A percentile compares a stretch with the other conserved stretches of the same genome.
phyloP scores from a whole-genome alignment of 2,888 invertebrate genomes.

The Carabus problematicus region DNA sequence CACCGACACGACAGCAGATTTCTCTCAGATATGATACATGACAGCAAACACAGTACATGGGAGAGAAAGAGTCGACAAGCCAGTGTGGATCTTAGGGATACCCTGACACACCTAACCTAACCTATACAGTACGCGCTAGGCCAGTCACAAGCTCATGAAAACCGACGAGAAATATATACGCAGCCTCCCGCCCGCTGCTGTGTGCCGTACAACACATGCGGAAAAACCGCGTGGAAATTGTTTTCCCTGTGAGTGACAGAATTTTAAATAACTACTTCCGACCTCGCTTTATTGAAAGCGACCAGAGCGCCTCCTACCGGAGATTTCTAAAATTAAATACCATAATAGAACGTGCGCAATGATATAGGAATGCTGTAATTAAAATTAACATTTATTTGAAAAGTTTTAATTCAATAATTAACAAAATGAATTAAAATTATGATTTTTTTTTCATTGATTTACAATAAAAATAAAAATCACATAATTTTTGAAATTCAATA shows the following conservation, averaged over 20 bases:
- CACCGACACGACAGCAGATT: slow-evolving; percentile 8
- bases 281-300: too few relatives aligned
- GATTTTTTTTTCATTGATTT: too few relatives aligned
- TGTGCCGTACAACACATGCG: neutral
- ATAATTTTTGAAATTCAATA: too few relatives aligned
- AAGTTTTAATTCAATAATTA: too few relatives aligned
- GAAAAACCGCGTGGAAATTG: slow-evolving; percentile 33
- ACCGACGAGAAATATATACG: neutral
- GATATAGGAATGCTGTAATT: too few relatives aligned
- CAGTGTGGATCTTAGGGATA: neutral
- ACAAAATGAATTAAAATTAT: too few relatives aligned
- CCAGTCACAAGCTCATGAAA: neutral
- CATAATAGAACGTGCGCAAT: too few relatives aligned
- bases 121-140: neutral
- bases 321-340: too few relatives aligned
- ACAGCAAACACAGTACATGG: neutral
- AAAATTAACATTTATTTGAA: too few relatives aligned
- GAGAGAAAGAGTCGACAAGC: neutral
- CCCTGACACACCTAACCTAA: neutral
- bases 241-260: slow-evolving; percentile 41
- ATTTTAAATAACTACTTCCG: slow-evolving; percentile 32
- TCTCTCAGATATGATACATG: slow-evolving; percentile 11
- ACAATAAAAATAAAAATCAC: too few relatives aligned
- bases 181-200: neutral
- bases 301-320: too few relatives aligned